Evolutionary conservation across 2,888 invertebrate species (phyloP), one percentile per base, ranked within the genome.

Genomic region (Bursaphelenchus okinawaensis): DNA sequence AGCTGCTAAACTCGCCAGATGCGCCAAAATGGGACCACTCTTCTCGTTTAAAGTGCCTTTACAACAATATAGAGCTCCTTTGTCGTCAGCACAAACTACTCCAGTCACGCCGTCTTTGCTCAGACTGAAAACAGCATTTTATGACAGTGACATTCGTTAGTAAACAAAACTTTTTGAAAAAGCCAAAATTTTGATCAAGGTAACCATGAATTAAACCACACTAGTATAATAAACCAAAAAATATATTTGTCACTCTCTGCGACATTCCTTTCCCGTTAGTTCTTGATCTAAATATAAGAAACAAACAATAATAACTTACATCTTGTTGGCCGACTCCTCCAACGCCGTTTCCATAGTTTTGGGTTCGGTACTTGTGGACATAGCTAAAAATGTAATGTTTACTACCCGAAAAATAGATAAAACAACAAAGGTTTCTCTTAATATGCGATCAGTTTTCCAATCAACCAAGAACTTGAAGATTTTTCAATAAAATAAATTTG

Each of bases 11-110:
- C 24, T 61, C 16, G 60, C 52, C 27, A 71, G 55, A 16, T 73
- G 71, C 19, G 69, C 62, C 16, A 69, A 55, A 29, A 69, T 28
- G 24, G 68, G 73, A 8, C 69, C 71, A 6, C 63, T 66, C 19
- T 62, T 19, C n/a, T 50, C 69, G 24, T 57, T 55, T 27, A 71
- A 28, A 22, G 71, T 57, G 19, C 71, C 71, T 16, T 29, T 23
- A 9, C 19, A 23, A 51, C 51, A 65, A 29, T 57, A 64, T 7
- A 62, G 40, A 7, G 26, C 57, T 16, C 71, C 71, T 7, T 61
- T 54, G 20, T 66, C 52, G 57, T 71, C 63, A 22, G 64, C 31
- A 52, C 72, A 72, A 7, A 71, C 8, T 0, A 71, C 55, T 3
- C 71, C 71, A 16, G 62, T 66, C 1, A 65, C 40, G 23, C 56